Base-by-base conservation (phyloP, 2,888 invertebrate genomes). In the Cheilosia impressa region DNA sequence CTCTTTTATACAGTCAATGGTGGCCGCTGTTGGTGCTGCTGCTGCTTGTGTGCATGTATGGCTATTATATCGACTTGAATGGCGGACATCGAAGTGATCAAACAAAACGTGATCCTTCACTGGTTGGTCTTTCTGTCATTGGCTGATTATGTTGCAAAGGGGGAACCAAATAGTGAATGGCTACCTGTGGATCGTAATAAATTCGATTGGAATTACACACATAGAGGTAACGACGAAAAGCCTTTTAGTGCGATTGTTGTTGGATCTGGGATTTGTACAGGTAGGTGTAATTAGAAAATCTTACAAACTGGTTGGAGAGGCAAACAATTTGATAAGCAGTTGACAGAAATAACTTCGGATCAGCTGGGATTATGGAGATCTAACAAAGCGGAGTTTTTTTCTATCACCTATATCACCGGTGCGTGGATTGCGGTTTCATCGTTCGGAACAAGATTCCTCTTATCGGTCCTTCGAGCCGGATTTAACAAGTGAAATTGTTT, bases 41-140 rank as follows among this genome's bases (percentile, higher is more conserved):
- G 34, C 34, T 38, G 9, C 17, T 22, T 10, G 43, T 27, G 27
- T 62, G 19, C 38, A 27, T 47, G 73, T 27, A 5, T 60, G 41
- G 27, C 24, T 68, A 60, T 69, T 88, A 83, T 88, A 87, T 87
- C 85, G 79, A 87, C 87, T 87, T 88, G 89, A 90, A 89, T 90
- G 90, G 90, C 88, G 89, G 90, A 90, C 90, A 90, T 90, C 90
- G 91, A 90, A 88, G 88, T 88, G 84, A 87, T 90, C 88, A 88
- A 90, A 88, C 89, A 87, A 88, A 87, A 90, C 82, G 88, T 88
- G 88, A 88, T 88, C 88, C 87, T 82, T 87, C 85, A 83, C 62
- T 52, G 80, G 72, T 45, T 80, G 71, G 72, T 41, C 72, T 62
- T 24, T 60, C 69, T 77, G 82, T 87, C 69, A 76, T 82, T 66